Base-by-base conservation (phyloP, 2,113 vertebrate genomes). In the Sturnus vulgaris region DNA sequence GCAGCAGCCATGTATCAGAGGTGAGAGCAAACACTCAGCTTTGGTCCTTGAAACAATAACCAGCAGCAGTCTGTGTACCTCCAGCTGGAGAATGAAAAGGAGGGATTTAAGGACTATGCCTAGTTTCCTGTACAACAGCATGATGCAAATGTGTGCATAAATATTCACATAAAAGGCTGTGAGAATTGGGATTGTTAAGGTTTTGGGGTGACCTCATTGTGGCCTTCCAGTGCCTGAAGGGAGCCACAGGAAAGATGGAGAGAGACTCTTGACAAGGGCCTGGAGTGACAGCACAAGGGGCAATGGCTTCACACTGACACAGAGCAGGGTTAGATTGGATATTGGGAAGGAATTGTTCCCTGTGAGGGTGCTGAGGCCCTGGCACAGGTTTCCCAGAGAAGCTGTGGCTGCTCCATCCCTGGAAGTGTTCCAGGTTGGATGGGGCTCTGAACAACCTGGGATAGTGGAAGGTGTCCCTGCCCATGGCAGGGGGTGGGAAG, bases 351-450 rank as follows among this genome's bases (percentile, higher is more conserved):
- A 66, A 82, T 75, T 12, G 0, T 30, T 53, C 7, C 19, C 6
- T 75, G 20, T 10, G 39, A 46, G 13, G 12, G 24, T 53, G 39
- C 0, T 0, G 46, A 60, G 9, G 11, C 39, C 10, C 53, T 75
- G 61, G 33, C 53, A 66, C 13, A 68, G 52, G 28, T 3, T 75
- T 0, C 1, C 19, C 69, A 60, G 39, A 60, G 78, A 0, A 75
- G 53, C 28, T 68, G 78, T 30, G 69, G 28, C 23, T 68, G 37
- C 16, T 13, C 46, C 52, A 59, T 75, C 15, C 28, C 69, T 82
- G 78, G 23, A 0, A 75, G 17, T 53, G 39, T 22, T 0, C 14
- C 30, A 47, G 46, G 39, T 0, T 68, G 78, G 14, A 75, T 31
- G 9, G 11, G 61, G 24, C 24, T 68, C 2, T 0, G 47, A 69